Conservation (phyloP, 2,797 vertebrate genomes). For the Urosaurus nigricauda region DNA sequence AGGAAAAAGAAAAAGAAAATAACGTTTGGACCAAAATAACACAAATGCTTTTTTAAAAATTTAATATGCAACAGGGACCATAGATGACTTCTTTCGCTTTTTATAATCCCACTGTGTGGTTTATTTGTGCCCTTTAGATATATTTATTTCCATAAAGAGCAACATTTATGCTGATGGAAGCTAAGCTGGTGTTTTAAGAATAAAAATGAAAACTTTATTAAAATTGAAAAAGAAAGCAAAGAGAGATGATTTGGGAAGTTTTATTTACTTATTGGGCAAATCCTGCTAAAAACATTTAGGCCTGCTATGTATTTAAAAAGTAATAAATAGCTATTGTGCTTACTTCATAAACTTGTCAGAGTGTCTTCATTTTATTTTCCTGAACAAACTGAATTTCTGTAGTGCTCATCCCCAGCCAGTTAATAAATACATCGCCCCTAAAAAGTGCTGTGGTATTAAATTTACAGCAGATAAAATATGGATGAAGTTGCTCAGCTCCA, state of each 20-base stretch:
- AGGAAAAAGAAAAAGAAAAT: conserved; percentile 55
- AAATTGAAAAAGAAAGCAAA: conserved; percentile 78
- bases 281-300: conserved; percentile 80
- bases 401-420: conserved; percentile 84
- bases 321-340: conserved; percentile 92
- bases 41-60: neutral
- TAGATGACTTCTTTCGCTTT: conserved; percentile 68
- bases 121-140: conserved; percentile 69
- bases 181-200: conserved; percentile 63
- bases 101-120: conserved; percentile 60
- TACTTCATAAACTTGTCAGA: conserved; percentile 96
- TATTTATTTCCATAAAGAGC: conserved; percentile 70
- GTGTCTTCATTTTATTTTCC: conserved; percentile 92
- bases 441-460: conserved; percentile 96
- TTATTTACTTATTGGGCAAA: conserved; percentile 82
- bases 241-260: conserved; percentile 75
- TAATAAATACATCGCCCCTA: conserved; percentile 96
- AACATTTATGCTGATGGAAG: conserved; percentile 56
- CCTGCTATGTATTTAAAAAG: conserved; percentile 80
- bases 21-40: conserved; percentile 69
- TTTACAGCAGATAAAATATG: conserved; percentile 93
- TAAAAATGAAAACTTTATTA: conserved; percentile 78
- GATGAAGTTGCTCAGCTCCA: conserved; percentile 92
- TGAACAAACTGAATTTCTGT: conserved; percentile 90
- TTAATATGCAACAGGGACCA: conserved; percentile 58